These are phyloP conservation scores for Hormaphis cornu DNA, from an alignment of 1,140 invertebrate species.

Conservation along the genomic window DNA sequence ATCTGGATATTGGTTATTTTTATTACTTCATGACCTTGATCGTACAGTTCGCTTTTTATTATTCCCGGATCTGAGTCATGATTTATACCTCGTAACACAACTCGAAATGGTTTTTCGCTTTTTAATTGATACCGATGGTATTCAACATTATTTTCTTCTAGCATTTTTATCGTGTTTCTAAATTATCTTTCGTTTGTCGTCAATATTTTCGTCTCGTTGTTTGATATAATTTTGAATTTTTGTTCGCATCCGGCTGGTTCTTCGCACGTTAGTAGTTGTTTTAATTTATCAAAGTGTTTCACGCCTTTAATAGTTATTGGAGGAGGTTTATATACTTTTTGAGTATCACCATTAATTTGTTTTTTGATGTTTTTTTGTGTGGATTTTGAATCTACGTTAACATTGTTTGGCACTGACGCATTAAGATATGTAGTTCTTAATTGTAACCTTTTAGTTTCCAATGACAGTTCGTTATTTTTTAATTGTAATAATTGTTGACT, in stretches of 20 bases:
- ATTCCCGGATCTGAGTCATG: conserved; percentile 36
- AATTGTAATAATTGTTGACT: too few species aligned
- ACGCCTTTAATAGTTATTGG: neutral
- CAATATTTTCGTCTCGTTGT: neutral
- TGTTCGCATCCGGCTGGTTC: neutral
- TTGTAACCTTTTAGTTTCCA: too few species aligned
- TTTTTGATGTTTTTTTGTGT: too few species aligned
- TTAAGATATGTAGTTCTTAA: too few species aligned
- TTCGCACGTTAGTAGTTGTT: neutral
- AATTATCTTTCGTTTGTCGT: neutral
- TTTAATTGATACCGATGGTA: conserved; percentile 41
- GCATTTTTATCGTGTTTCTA: neutral
- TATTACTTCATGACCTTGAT: neutral
- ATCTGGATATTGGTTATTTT: neutral
- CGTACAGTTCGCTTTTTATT: conserved; percentile 38
- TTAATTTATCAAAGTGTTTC: neutral
- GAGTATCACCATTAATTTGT: too few species aligned
- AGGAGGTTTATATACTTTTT: neutral
- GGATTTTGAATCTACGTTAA: too few species aligned
- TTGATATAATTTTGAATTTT: neutral
- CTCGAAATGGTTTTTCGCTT: conserved; percentile 40
- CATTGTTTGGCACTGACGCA: too few species aligned
- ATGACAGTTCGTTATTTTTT: too few species aligned
- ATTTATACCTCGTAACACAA: conserved; percentile 40
- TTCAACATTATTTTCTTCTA: conserved; percentile 20